Conservation (phyloP, 2,888 invertebrate genomes). For the Chaetogeoica ovagalla region DNA sequence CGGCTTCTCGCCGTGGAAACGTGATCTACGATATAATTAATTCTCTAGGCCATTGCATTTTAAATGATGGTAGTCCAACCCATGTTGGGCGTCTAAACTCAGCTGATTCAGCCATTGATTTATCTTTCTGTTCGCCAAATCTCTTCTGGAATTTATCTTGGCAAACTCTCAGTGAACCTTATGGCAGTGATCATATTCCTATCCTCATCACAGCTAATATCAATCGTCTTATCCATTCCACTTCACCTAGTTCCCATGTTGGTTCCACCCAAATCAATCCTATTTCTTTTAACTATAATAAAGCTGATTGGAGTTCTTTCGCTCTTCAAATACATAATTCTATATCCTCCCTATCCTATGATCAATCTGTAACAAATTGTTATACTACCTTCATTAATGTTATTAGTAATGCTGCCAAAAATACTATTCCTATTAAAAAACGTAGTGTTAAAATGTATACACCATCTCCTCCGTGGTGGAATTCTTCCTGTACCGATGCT, state of each 20-base stretch:
- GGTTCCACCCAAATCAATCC: neutral
- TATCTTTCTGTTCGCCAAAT: neutral
- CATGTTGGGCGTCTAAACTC: neutral
- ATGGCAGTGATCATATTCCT: neutral
- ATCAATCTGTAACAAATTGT: neutral
- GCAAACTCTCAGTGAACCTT: neutral
- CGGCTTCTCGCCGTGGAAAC: neutral
- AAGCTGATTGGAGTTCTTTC: too few species aligned
- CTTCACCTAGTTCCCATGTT: neutral
- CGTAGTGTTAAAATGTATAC: neutral
- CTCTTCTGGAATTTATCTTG: neutral
- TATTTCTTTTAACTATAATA: neutral
- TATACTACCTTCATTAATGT: neutral
- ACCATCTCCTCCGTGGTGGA: conserved; percentile 6
- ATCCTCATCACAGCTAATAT: neutral
- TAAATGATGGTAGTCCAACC: neutral
- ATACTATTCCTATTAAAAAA: neutral
- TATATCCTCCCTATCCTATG: neutral
- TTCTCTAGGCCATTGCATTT: neutral
- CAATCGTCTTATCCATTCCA: neutral
- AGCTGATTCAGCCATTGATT: neutral
- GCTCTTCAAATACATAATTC: neutral
- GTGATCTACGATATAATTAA: too few species aligned
- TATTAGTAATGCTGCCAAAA: neutral
- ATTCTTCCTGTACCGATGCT: neutral